A percentile compares a stretch with the other conserved stretches of the same genome.
Evolutionary conservation across 2,113 vertebrate species (phyloP).

Genomic region (Lathamus discolor): DNA sequence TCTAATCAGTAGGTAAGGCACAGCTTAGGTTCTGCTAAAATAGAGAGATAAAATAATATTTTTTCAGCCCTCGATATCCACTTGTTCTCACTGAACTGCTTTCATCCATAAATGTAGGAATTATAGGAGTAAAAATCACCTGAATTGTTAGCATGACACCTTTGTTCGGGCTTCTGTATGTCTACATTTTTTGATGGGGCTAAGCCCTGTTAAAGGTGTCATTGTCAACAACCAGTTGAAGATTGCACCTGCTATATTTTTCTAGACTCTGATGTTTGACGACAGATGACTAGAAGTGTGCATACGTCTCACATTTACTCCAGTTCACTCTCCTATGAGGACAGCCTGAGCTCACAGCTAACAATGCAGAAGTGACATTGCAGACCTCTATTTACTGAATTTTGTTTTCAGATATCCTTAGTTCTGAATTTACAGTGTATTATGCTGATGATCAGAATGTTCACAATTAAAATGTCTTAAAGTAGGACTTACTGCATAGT

Average conservation of each 20-base stretch:
- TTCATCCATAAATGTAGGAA: background rate
- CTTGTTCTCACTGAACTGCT: background rate
- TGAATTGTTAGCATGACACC: background rate
- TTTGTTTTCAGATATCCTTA: background rate
- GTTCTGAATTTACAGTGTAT: background rate
- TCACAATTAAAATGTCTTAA: background rate
- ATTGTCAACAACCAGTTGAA: background rate
- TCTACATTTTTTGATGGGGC: background rate
- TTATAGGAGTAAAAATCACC: background rate
- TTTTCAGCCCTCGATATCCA: background rate
- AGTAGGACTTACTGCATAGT: background rate
- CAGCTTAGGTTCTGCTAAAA: background rate
- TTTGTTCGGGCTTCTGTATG: background rate
- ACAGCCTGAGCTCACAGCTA: background rate
- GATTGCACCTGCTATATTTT: background rate
- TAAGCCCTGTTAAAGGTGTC: background rate
- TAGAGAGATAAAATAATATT: background rate
- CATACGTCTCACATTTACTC: background rate
- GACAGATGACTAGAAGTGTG: background rate
- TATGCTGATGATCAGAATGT: background rate
- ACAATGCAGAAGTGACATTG: background rate
- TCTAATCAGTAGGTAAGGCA: background rate
- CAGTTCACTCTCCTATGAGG: background rate
- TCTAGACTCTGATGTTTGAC: background rate
- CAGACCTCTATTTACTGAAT: background rate